Evolutionary conservation across 2,113 vertebrate species (phyloP), one percentile per base, ranked within the genome.

Genomic region (Kryptolebias marmoratus): DNA sequence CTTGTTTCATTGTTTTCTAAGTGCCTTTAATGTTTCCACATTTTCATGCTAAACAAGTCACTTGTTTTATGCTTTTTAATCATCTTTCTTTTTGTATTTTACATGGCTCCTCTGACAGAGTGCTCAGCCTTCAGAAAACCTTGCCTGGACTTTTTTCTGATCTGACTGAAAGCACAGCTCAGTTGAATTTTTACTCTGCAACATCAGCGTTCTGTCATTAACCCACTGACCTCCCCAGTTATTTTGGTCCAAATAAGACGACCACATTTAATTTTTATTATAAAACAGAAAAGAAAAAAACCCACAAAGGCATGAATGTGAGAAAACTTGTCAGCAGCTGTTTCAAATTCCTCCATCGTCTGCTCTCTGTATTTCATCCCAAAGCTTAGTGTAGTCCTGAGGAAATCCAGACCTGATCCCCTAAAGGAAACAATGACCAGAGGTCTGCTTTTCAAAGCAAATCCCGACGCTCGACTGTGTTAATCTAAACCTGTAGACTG

Each of bases 401-500:
- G 53, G 27, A 80, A 57, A 65, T 61, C 52, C 64, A 85, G 66
- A 66, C 47, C 56, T 49, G 57, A 70, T 55, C 42, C 68, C 55
- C 13, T 4, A 56, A 60, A 28, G 52, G 62, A 68, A 82, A 58
- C 28, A 0, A 68, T 75, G 75, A 87, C 80, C 80, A 72, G 64
- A 62, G 52, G 42, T 81, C 58, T 75, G 71, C 42, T 61, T 71
- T 71, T 79, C 58, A 73, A 66, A 68, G 63, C 70, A 64, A 64
- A 59, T 72, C 57, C 79, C 61, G 4, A 13, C 0, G 16, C 72
- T 56, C 15, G 3, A 12, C 45, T 39, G 75, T 74, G 77, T 76
- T 87, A 68, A 82, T 81, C 60, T 72, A 68, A 47, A 12, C 64
- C 77, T 69, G 71, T 85, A 88, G 82, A 88, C 82, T 87, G 74